Base-by-base conservation (phyloP, 1,140 invertebrate species). In the Thaumetopoea pityocampa region DNA sequence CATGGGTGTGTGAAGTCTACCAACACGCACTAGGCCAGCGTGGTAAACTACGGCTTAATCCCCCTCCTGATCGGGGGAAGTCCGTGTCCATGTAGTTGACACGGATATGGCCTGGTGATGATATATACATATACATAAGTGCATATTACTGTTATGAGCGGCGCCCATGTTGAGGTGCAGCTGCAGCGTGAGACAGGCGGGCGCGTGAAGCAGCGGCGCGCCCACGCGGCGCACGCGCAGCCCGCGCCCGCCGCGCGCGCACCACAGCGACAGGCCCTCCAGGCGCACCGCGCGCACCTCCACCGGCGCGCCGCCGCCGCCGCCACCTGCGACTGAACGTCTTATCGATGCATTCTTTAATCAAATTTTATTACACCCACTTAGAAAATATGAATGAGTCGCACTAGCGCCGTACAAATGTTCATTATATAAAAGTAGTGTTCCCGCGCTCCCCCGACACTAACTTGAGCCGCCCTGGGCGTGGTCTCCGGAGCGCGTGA, bases 401-500 rank as follows among this genome's bases (percentile, higher is more conserved):
- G n/a, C n/a, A n/a, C n/a, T n/a, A n/a, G n/a, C n/a, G n/a, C n/a
- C n/a, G n/a, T n/a, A n/a, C n/a, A n/a, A n/a, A n/a, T n/a, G n/a
- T n/a, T n/a, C n/a, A n/a, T n/a, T n/a, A n/a, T n/a, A n/a, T n/a
- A n/a, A n/a, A n/a, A n/a, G n/a, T n/a, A n/a, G n/a, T n/a, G n/a
- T n/a, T n/a, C n/a, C n/a, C n/a, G n/a, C n/a, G n/a, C n/a, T n/a
- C n/a, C n/a, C n/a, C n/a, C n/a, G n/a, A n/a, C n/a, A n/a, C n/a
- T n/a, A n/a, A n/a, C n/a, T 67, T 22, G 79, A 77, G 67, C 89
- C 90, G 28, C 90, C 88, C 10, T 89, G 88, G 38, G 77, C 84
- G 1, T 73, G 58, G 11, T 88, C 81, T n/a, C 86, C 88, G 1
- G 92, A 89, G 34, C 88, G 73, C 47, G 87, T 72, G 67, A 94